These are phyloP conservation scores for Cosmorhoe ocellata DNA, from an alignment of 2,888 invertebrate species.

Conservation along the genomic window DNA sequence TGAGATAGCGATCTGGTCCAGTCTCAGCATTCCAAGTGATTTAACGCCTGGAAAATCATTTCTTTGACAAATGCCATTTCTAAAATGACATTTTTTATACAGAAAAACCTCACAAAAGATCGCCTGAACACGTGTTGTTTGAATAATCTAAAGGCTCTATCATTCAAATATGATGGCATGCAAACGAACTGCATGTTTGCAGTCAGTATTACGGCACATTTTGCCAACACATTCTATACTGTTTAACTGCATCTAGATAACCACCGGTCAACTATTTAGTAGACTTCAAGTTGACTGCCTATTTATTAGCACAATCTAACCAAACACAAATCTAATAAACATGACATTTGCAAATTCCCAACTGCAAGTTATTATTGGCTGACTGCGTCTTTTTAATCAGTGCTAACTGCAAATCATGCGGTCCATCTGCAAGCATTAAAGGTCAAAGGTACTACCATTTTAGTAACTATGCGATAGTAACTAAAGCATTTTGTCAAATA, in stretches of 20 bases:
- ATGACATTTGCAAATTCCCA: too few species aligned
- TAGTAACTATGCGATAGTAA: constrained; percentile 16
- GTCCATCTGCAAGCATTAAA: constrained; percentile 5
- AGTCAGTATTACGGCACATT: not conserved
- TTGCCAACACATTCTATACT: too few species aligned
- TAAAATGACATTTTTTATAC: constrained; percentile 35
- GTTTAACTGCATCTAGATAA: too few species aligned
- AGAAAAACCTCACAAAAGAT: constrained; percentile 7
- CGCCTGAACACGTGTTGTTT: constrained; percentile 1
- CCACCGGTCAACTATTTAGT: too few species aligned
- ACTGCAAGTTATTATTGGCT: too few species aligned
- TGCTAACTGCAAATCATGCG: not conserved
- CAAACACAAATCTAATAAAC: too few species aligned
- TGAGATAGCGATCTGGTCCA: constrained; percentile 8
- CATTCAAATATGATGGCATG: not conserved
- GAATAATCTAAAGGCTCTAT: not conserved
- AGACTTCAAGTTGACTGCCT: too few species aligned
- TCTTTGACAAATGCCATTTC: constrained; percentile 33
- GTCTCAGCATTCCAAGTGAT: constrained; percentile 16
- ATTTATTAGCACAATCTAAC: too few species aligned
- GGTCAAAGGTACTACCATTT: constrained; percentile 17
- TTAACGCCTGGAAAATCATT: constrained; percentile 26
- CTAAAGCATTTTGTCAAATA: constrained; percentile 22
- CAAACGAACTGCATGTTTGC: not conserved
- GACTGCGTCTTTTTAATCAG: too few species aligned